Evolutionary conservation across 2,888 invertebrate species (phyloP).

Genomic region (Lasioglossum vierecki): DNA sequence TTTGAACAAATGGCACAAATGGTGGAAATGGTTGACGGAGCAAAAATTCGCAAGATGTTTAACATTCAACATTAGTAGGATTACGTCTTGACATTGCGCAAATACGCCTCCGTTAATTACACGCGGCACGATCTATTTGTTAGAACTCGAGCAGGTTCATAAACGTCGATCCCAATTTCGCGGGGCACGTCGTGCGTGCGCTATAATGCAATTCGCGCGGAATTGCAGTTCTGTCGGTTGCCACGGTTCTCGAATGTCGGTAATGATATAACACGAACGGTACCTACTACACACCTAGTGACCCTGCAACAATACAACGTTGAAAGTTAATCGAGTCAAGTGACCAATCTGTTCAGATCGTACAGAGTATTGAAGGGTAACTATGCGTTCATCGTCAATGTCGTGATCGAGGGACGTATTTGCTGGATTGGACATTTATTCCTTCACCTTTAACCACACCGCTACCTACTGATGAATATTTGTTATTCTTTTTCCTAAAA

Average conservation of each 20-base stretch:
- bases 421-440: neutral
- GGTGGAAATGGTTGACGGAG: neutral
- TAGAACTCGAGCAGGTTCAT: conserved; percentile 47
- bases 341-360: conserved; percentile 65
- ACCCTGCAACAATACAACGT: conserved; percentile 68
- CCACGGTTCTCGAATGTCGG: conserved; percentile 58
- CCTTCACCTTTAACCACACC: neutral
- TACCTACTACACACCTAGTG: conserved; percentile 64
- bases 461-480: neutral
- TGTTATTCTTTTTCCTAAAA: neutral
- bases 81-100: conserved; percentile 36
- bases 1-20: neutral
- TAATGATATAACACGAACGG: conserved; percentile 59
- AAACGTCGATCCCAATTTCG: conserved; percentile 59
- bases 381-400: conserved; percentile 19
- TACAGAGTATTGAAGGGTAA: conserved; percentile 22
- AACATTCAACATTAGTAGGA: conserved; percentile 27
- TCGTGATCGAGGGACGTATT: conserved; percentile 9
- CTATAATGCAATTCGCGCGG: conserved; percentile 52
- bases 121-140: conserved; percentile 45
- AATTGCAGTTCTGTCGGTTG: conserved; percentile 51
- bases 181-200: conserved; percentile 31
- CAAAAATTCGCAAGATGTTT: neutral
- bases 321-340: conserved; percentile 72
- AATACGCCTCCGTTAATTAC: conserved; percentile 52